These are phyloP conservation scores for Oopsacas minuta DNA, from an alignment of 37 sponge, comb jelly and placozoan species.

Conservation along the genomic window DNA sequence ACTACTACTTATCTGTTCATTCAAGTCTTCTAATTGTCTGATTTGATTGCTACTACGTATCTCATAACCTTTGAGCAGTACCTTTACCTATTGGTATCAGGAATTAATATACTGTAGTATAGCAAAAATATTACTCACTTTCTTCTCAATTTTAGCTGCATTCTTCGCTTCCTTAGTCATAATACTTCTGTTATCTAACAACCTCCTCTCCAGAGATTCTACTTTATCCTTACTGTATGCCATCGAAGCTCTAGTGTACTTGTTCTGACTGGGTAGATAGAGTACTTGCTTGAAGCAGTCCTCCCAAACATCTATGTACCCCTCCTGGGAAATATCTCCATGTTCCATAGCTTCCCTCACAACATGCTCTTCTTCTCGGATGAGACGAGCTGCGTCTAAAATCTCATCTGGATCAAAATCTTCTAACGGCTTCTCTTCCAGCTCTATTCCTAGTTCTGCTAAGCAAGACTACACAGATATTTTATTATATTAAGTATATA, in stretches of 20 bases:
- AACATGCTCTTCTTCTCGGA: constrained; percentile 46
- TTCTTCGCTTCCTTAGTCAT: constrained; percentile 89
- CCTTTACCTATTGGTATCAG: constrained; percentile 15
- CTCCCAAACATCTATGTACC: constrained; percentile 80
- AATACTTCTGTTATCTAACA: constrained; percentile 38
- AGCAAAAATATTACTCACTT: constrained; percentile 34
- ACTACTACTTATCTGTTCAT: constrained; percentile 71
- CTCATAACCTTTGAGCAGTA: constrained; percentile 79
- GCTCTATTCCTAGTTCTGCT: constrained; percentile 26
- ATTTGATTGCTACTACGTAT: constrained; percentile 21
- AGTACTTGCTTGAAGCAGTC: constrained; percentile 93
- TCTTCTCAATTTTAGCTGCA: constrained; percentile 90
- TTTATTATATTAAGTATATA: too few relatives aligned
- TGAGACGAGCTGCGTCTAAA: constrained; percentile 22
- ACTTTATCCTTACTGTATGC: constrained; percentile 46
- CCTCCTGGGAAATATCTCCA: constrained; percentile 61
- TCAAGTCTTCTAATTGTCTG: constrained; percentile 67
- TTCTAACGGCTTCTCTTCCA: constrained; percentile 36
- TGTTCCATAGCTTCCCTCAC: constrained; percentile 83
- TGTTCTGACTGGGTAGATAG: constrained; percentile 70
- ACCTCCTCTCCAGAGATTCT: constrained; percentile 35
- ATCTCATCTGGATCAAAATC: constrained; percentile 45
- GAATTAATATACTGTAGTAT: neutral
- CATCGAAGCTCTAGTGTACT: constrained; percentile 77
- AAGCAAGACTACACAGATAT: constrained; percentile 23